Conservation (phyloP, 2,888 invertebrate species). For the Hemithea aestivaria region DNA sequence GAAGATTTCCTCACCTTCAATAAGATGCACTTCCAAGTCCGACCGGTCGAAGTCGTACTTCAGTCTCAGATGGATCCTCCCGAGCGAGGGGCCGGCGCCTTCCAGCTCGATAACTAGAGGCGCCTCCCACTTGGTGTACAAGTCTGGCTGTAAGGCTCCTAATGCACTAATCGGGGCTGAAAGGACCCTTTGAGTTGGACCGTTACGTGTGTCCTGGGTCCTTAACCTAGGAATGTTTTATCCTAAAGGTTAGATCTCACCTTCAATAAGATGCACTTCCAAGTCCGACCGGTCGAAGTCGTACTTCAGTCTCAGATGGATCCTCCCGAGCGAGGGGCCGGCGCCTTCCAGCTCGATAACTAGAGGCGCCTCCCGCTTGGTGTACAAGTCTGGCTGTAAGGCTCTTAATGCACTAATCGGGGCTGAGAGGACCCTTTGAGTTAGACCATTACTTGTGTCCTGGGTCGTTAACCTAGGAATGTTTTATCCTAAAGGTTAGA, state of each 20-base stretch:
- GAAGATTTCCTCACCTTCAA: slow-evolving; percentile 90
- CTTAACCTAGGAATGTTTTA: too few relatives aligned
- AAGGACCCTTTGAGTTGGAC: too few relatives aligned
- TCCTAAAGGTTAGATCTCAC: too few relatives aligned
- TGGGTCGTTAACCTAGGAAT: too few relatives aligned
- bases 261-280: slow-evolving; percentile 95
- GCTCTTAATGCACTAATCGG: slow-evolving; percentile 83
- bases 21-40: slow-evolving; percentile 93
- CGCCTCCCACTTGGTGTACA: slow-evolving; percentile 89
- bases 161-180: slow-evolving; percentile 75
- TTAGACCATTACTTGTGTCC: too few relatives aligned
- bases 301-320: slow-evolving; percentile 91
- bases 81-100: slow-evolving; percentile 84
- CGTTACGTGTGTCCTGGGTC: too few relatives aligned
- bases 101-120: slow-evolving; percentile 85
- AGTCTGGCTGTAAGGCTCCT: slow-evolving; percentile 92
- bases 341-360: slow-evolving; percentile 82
- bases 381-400: slow-evolving; percentile 92
- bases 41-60: slow-evolving; percentile 95
- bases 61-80: slow-evolving; percentile 89
- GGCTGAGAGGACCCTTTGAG: slow-evolving; percentile 67
- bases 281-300: slow-evolving; percentile 94
- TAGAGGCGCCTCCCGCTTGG: slow-evolving; percentile 87
- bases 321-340: slow-evolving; percentile 86
- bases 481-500: neutral